These are phyloP conservation scores for Platysteira castanea DNA, from an alignment of 2,113 vertebrate species.

Conservation along the genomic window DNA sequence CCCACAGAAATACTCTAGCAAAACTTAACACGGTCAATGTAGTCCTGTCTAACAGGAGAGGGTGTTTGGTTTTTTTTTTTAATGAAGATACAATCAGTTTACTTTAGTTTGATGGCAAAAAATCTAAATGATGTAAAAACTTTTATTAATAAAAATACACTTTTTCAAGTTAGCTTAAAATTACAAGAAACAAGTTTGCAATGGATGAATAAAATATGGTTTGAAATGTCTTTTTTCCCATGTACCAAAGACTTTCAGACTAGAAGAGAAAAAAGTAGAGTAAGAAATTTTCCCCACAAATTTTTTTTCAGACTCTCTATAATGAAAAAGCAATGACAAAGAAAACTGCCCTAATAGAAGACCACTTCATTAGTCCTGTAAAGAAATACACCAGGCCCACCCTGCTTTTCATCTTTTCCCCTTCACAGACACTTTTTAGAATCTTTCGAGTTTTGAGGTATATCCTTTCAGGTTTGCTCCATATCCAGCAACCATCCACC, in stretches of 20 bases:
- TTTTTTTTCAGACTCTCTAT: not conserved
- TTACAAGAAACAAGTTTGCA: not conserved
- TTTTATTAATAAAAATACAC: not conserved
- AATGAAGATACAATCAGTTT: not conserved
- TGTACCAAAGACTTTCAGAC: not conserved
- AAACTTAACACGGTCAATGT: not conserved
- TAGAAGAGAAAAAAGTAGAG: not conserved
- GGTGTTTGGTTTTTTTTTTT: not conserved
- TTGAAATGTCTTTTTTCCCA: not conserved
- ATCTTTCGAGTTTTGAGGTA: not conserved
- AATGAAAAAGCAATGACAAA: not conserved
- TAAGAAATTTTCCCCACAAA: not conserved
- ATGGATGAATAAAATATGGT: not conserved
- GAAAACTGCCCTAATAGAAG: not conserved
- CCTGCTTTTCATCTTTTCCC: not conserved
- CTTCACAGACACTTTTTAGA: not conserved
- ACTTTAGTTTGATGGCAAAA: not conserved
- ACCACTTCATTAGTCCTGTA: not conserved
- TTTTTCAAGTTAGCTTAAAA: not conserved
- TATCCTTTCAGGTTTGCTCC: not conserved
- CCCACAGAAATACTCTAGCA: not conserved
- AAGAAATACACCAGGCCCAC: not conserved
- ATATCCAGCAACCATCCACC: not conserved
- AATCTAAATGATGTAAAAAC: not conserved
- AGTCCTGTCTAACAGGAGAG: not conserved